Base-by-base conservation (phyloP, 1,140 invertebrate genomes). In the Drosophila elegans region DNA sequence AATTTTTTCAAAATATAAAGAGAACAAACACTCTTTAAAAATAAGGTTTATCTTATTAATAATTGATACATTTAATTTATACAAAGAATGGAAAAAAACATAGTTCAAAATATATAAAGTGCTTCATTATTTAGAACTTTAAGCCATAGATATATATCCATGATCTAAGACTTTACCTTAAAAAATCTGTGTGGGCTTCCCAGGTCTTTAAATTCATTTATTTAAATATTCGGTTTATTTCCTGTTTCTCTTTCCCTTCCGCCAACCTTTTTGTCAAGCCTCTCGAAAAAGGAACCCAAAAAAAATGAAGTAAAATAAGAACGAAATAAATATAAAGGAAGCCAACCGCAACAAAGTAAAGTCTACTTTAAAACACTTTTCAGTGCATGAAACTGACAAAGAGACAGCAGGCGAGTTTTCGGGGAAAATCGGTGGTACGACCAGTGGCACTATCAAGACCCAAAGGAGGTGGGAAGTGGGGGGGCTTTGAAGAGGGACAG, bases 321-420 rank as follows among this genome's bases (percentile, higher is more conserved):
- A 57, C 48, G 49, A 74, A 66, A 75, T 71, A 71, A 75, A 75
- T 75, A 73, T 74, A 79, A 79, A 64, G 66, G 64, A 78, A 78
- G 75, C 75, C 68, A 78, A 77, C 75, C 75, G 67, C 75, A 78
- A 78, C 78, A 80, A 80, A 80, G 72, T 68, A 80, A 69, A 80
- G 72, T 80, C 78, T 80, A 80, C 78, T 80, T 80, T 80, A 80
- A 80, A 80, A 80, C 71, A 80, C 78, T 80, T 80, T 80, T 75
- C 78, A 68, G 49, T 62, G 56, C 78, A 69, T 75, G 78, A 48
- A 60, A 69, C 78, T 75, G 78, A 80, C 78, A 80, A 80, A 79
- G 78, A 80, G 78, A 62, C 78, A 69, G 71, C 49, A 69, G 64
- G 44, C 63, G 52, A 48, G 41, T 32, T 48, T 38, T 49, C 54